Base-by-base conservation (phyloP, 2,888 invertebrate genomes). In the Deilephila porcellus region DNA sequence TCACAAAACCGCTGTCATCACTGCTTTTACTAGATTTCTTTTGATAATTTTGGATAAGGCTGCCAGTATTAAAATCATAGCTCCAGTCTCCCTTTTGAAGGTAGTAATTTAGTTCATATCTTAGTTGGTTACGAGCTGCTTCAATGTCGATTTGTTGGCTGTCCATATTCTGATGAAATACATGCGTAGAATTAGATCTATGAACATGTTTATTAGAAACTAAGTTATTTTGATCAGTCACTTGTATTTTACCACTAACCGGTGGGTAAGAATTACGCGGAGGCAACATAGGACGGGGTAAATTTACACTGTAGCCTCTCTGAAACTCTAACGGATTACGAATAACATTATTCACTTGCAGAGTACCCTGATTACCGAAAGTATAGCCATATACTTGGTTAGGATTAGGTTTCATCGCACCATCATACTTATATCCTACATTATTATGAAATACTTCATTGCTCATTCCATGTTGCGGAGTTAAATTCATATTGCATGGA, bases 241-340 rank as follows among this genome's bases (percentile, higher is more conserved):
- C 90, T 93, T 95, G 95, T 83, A 86, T 91, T 93, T 95, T 95
- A 84, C 94, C 95, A 88, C 94, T 93, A 81, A 95, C 95, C 64
- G 96, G 95, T 82, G 96, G 96, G 88, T 96, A 96, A 81, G 96
- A 96, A 91, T 96, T 96, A 85, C 96, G 93, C 70, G 96, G 96
- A 86, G 96, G 95, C 88, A 95, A 93, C 93, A 95, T 93, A 83
- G 95, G 95, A 90, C 95, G 95, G 87, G 95, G 94, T 89, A 95
- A 91, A 92, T 93, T 95, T 91, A 93, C 92, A 92, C 90, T 94
- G 88, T 94, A 93, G 88, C 95, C 95, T 92, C 95, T 92, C 90
- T 95, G 95, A 88, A 95, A 95, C 84, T 95, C 95, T 91, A 95
- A 92, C 76, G 95, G 94, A 92, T 95, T 95, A 88, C 94, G 94